A percentile compares a stretch with the other conserved stretches of the same genome.
These are phyloP conservation scores for Sepiola atlantica DNA, from an alignment of 2,888 invertebrate species.

Conservation along the genomic window DNA sequence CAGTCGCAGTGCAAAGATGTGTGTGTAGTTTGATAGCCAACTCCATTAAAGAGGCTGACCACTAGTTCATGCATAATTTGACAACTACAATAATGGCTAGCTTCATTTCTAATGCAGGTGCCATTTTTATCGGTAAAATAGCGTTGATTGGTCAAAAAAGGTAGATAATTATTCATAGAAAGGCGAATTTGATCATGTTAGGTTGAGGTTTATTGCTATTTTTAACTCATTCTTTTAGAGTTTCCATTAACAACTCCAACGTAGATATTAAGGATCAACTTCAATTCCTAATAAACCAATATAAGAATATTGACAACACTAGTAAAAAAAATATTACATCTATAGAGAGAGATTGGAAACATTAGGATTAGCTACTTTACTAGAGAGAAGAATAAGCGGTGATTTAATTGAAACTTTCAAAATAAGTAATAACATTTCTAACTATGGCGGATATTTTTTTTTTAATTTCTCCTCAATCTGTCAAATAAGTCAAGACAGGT, in stretches of 20 bases:
- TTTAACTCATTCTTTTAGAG: not conserved
- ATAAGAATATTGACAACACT: not conserved
- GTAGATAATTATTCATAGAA: not conserved
- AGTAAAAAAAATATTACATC: too few relatives aligned
- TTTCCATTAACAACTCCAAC: not conserved
- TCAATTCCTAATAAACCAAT: constrained; percentile 36
- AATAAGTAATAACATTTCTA: too few relatives aligned
- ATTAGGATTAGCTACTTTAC: too few relatives aligned
- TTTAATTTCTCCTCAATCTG: too few relatives aligned
- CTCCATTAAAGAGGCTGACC: not conserved
- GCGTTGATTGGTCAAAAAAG: not conserved
- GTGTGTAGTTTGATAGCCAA: not conserved
- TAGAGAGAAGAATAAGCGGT: too few relatives aligned
- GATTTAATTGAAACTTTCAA: too few relatives aligned
- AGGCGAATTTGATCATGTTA: not conserved
- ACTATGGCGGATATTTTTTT: too few relatives aligned
- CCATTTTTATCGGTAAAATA: not conserved
- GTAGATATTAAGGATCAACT: not conserved
- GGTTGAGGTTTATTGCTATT: not conserved
- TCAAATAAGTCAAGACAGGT: too few relatives aligned
- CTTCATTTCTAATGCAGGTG: constrained; percentile 32
- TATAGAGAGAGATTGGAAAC: too few relatives aligned
- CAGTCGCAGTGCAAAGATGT: not conserved
- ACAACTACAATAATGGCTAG: constrained; percentile 23
- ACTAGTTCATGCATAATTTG: constrained; percentile 32